A percentile compares a stretch with the other conserved stretches of the same genome.
Conservation (phyloP, 1,140 invertebrate genomes). For the Hermetia illucens region DNA sequence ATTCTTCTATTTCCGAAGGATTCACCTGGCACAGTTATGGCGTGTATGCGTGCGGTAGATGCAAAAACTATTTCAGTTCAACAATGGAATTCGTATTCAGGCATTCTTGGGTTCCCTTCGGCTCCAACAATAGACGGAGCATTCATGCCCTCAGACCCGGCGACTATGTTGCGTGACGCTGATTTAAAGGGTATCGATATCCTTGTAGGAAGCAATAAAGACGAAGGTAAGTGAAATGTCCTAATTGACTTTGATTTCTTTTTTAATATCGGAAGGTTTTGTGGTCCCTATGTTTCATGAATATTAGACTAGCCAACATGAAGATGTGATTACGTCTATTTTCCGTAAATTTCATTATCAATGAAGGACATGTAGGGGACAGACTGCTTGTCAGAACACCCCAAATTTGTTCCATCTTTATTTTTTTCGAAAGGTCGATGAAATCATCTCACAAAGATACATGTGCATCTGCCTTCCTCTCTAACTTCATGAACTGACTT, state of each 20-base stretch:
- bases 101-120: slow-evolving; percentile 76
- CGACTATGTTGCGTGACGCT: slow-evolving; percentile 63
- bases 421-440: too few species aligned
- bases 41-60: slow-evolving; percentile 72
- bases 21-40: slow-evolving; percentile 56
- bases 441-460: too few species aligned
- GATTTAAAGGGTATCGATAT: slow-evolving; percentile 74
- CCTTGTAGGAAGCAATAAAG: slow-evolving; percentile 72
- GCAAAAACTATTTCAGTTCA: slow-evolving; percentile 70
- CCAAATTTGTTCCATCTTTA: too few species aligned
- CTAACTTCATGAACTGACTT: too few species aligned
- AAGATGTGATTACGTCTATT: too few species aligned
- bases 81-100: slow-evolving; percentile 83
- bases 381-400: too few species aligned
- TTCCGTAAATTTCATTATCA: too few species aligned
- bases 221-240: slow-evolving; percentile 63
- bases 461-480: too few species aligned
- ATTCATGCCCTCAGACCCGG: slow-evolving; percentile 69
- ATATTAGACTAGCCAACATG: background rate
- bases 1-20: slow-evolving; percentile 14
- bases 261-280: too few species aligned
- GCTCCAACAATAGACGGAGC: slow-evolving; percentile 76
- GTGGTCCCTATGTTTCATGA: background rate
- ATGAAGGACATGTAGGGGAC: too few species aligned
- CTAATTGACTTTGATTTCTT: too few species aligned